Base-by-base conservation (phyloP, 2,888 invertebrate species). In the Orthosia gracilis region DNA sequence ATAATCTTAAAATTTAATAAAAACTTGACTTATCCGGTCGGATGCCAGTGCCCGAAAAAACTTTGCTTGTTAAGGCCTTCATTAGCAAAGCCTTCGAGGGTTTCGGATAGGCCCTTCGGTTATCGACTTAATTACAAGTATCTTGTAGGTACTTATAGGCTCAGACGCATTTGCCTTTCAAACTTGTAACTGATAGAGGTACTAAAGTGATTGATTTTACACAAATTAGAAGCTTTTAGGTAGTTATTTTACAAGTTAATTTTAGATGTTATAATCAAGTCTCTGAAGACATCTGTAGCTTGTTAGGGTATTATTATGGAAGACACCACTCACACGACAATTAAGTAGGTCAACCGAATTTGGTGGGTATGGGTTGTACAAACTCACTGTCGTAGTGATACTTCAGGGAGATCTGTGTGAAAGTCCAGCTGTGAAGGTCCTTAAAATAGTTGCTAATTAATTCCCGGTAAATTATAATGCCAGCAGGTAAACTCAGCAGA, bases 61-160 rank as follows among this genome's bases (percentile, higher is more conserved):
- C 87, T 90, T 90, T 88, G 86, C 90, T 89, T 91, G 89, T 90
- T 91, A 90, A 84, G 83, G 81, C 88, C 86, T 89, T 91, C 90
- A 91, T 91, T 91, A 91, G 88, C 88, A 88, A 89, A 89, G 84
- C 86, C 89, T 89, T 89, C 83, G 78, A 88, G 88, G 84, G 85
- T 86, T 84, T 83, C 67, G 78, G 83, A 88, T 86, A 83, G 88
- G 82, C 83, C 73, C 87, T 89, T 89, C 75, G 80, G 87, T 77
- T 85, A 91, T 90, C 89, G 89, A 86, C 85, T 86, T 89, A 85
- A 89, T 89, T 84, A 88, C 81, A 85, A 87, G 85, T 81, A 83
- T 77, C 86, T 80, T 83, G 81, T 86, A 80, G 64, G 31, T 82
- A 78, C 80, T 84, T 83, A n/a, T n/a, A 57, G 15, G 54, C 70